Conservation (phyloP, 2,797 vertebrate species). For the Neostethus bicornis region DNA sequence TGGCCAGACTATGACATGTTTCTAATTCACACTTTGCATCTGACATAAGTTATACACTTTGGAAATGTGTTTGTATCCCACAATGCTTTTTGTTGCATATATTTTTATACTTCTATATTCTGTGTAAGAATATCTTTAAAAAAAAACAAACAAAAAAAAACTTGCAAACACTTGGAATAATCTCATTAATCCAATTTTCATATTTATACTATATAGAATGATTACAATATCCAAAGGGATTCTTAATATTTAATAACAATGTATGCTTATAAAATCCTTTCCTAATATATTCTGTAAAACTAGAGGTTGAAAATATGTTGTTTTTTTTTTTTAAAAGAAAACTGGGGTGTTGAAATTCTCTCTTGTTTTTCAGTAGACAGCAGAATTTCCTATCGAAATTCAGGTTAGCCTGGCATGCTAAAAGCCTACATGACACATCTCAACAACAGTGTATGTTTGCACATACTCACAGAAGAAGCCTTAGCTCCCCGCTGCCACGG, state of each 20-base stretch:
- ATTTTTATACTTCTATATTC: constrained; percentile 77
- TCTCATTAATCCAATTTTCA: constrained; percentile 64
- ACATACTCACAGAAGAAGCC: constrained; percentile 81
- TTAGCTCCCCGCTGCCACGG: constrained; percentile 74
- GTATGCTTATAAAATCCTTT: constrained; percentile 46
- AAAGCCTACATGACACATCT: constrained; percentile 67
- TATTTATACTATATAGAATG: constrained; percentile 62
- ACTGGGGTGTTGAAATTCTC: constrained; percentile 26
- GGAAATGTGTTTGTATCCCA: constrained; percentile 74
- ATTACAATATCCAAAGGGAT: constrained; percentile 28
- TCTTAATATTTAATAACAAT: constrained; percentile 35
- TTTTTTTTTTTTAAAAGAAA: constrained; percentile 28
- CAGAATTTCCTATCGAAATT: constrained; percentile 38
- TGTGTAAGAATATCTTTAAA: constrained; percentile 34
- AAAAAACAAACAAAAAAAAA: not conserved
- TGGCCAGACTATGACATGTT: constrained; percentile 40
- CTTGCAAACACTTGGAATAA: constrained; percentile 45
- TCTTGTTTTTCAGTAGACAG: constrained; percentile 42
- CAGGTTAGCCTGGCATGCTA: constrained; percentile 44
- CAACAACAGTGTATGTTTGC: constrained; percentile 75
- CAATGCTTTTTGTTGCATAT: constrained; percentile 66
- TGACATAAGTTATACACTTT: constrained; percentile 54
- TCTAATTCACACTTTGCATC: constrained; percentile 37
- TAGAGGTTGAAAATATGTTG: constrained; percentile 24
- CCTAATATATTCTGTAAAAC: constrained; percentile 45